phyloP scores from a whole-genome alignment of 2,888 invertebrate species.

The Agrotis exclamationis region DNA sequence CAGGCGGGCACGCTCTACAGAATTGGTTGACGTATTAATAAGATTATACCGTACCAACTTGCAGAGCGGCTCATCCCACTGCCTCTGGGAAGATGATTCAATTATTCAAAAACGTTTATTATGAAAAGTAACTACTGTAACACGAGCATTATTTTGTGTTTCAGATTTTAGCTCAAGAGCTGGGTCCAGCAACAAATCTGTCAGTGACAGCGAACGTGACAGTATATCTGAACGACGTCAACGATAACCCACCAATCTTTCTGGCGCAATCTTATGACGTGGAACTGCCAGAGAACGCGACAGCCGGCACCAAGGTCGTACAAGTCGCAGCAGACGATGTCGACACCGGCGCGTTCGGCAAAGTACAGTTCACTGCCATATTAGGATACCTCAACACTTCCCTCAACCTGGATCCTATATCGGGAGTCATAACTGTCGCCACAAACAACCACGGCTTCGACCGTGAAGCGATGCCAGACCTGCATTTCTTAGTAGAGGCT shows the following conservation, averaged over 20 bases:
- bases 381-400: constrained; percentile 95
- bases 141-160: constrained; percentile 66
- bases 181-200: constrained; percentile 94
- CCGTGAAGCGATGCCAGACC: constrained; percentile 94
- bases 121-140: not conserved
- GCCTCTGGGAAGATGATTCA: no score
- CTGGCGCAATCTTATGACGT: constrained; percentile 93
- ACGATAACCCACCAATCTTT: constrained; percentile 97
- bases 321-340: constrained; percentile 96
- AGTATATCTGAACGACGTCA: constrained; percentile 95
- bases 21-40: no score
- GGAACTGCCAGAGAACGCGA: constrained; percentile 95
- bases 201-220: constrained; percentile 94
- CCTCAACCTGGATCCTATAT: constrained; percentile 94
- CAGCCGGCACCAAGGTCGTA: constrained; percentile 93
- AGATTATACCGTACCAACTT: no score
- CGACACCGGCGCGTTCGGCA: constrained; percentile 95
- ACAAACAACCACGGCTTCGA: constrained; percentile 95
- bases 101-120: no score
- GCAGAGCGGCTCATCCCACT: no score
- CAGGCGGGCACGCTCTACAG: no score
- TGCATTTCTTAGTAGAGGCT: constrained; percentile 96
- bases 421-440: constrained; percentile 95
- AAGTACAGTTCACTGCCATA: constrained; percentile 95
- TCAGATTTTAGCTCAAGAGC: constrained; percentile 95